Base-by-base conservation (phyloP, 2,797 vertebrate genomes). In the Valencia hispanica region DNA sequence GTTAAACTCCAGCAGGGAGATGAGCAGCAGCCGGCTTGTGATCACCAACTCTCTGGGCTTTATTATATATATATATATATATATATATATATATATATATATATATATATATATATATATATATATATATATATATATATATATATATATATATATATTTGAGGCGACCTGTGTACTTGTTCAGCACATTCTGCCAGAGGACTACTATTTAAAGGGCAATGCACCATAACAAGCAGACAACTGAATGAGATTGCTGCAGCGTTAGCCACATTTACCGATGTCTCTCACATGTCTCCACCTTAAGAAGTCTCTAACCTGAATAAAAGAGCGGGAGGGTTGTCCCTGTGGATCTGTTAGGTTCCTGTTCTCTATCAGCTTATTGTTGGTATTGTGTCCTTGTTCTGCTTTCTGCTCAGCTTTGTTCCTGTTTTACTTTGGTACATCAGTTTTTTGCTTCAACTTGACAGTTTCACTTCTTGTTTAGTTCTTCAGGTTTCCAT, bases 21-120 rank as follows among this genome's bases (percentile, higher is more conserved):
- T 79, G 83, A 80, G 86, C 82, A 86, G 87, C 73, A 89, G 81
- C 72, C 66, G 6, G 91, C 84, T 81, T 87, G 89, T 83, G 89
- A 92, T 91, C 88, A 78, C 82, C 70, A 27, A 72, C 78, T 79
- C 76, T 80, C 85, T 86, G 65, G 82, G 83, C 81, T 91, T 83
- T 86, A 11, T n/a, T 25, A 18, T 50, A 50, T 4, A 5, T 4
- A 18, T 6, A 6, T 50, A 50, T 17, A 50, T 18, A 11, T 25
- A 18, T 50, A 50, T 4, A 5, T 4, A 18, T 6, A 6, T 50
- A 50, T 17, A 50, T 18, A 11, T 25, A 18, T 50, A 50, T 4
- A 5, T 4, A 18, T 6, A 6, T 50, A 50, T 17, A 50, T 18
- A 11, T 25, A 18, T 50, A 50, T 4, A 5, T 4, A 18, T 6